phyloP scores from a whole-genome alignment of 2,888 invertebrate genomes.

The Silvanus unidentatus region DNA sequence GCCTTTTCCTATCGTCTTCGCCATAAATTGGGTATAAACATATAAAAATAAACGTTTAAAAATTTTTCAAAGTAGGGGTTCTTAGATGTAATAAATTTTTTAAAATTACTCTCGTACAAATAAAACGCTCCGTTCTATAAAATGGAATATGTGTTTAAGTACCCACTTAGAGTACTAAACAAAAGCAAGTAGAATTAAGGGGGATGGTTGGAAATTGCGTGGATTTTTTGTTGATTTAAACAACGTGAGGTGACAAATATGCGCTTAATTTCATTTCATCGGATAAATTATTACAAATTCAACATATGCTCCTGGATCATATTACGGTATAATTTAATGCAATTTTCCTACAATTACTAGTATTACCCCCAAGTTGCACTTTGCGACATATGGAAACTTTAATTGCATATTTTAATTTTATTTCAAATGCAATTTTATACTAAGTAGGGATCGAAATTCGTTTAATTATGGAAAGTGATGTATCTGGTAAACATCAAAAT shows the following conservation, averaged over 20 bases:
- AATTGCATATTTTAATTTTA: conserved; percentile 7
- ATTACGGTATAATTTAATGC: conserved; percentile 25
- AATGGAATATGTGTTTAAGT: conserved; percentile 30
- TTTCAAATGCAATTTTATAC: conserved; percentile 8
- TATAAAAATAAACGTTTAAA: conserved; percentile 35
- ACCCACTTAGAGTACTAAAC: conserved; percentile 33
- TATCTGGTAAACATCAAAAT: no score
- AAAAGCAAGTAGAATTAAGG: conserved; percentile 17
- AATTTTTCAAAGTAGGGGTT: conserved; percentile 26
- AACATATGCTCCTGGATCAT: conserved; percentile 28
- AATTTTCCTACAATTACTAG: conserved; percentile 21
- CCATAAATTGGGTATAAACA: conserved; percentile 25
- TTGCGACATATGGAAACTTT: conserved; percentile 13
- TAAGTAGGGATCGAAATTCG: no score
- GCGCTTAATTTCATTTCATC: no score
- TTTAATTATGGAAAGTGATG: no score
- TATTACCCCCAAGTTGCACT: conserved; percentile 13
- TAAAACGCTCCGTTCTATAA: conserved; percentile 33
- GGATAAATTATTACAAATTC: conserved; percentile 27
- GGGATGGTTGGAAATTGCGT: background rate
- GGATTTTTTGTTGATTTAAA: conserved; percentile 18
- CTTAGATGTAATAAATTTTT: conserved; percentile 33
- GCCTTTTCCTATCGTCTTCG: conserved; percentile 19
- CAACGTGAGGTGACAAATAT: no score
- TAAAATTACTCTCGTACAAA: conserved; percentile 31